Base-by-base conservation (phyloP, 2,888 invertebrate genomes). In the Acleris laterana region DNA sequence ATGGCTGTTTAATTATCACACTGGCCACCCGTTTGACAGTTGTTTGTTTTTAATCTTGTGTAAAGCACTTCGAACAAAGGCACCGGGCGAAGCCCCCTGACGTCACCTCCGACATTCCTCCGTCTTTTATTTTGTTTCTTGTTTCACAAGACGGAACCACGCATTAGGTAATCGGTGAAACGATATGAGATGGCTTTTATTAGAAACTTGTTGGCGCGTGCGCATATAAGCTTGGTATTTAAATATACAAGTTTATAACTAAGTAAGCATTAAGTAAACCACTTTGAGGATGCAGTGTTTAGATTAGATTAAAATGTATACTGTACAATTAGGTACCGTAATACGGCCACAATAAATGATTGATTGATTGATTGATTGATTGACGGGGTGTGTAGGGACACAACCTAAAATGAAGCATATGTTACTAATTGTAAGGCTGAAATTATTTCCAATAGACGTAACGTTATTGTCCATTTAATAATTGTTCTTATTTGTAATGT, bases 101-200 rank as follows among this genome's bases (percentile, higher is more conserved):
- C 59, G 55, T 55, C 59, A 64, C 49, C 49, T 22, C 25, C 61
- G 65, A 56, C 65, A 65, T 65, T 65, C 65, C 50, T 65, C 46
- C 11, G 25, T 25, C 25, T 48, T n/a, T 56, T 48, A 48, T n/a
- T 28, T 44, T 57, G 38, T 38, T 13, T 38, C 38, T 20, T 50
- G 59, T 56, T 44, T 59, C 62, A 49, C 50, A 44, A 66, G 57
- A 52, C 66, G 66, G 66, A 66, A 53, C 64, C 56, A 65, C 28
- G 62, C 52, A 57, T 66, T 62, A 66, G 66, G 66, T 66, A 66
- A 66, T 46, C 66, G 66, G 66, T 57, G 66, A 66, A 66, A 66
- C 62, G 62, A 66, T 52, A 52, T 32, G 53, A 59, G 64, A 60
- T 65, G 56, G 22, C 60, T 56, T 65, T 62, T 66, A 66, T 62